A percentile compares a stretch with the other conserved stretches of the same genome.
These are phyloP conservation scores for Xiphydria camelus DNA, from an alignment of 2,888 invertebrate genomes.

Conservation along the genomic window DNA sequence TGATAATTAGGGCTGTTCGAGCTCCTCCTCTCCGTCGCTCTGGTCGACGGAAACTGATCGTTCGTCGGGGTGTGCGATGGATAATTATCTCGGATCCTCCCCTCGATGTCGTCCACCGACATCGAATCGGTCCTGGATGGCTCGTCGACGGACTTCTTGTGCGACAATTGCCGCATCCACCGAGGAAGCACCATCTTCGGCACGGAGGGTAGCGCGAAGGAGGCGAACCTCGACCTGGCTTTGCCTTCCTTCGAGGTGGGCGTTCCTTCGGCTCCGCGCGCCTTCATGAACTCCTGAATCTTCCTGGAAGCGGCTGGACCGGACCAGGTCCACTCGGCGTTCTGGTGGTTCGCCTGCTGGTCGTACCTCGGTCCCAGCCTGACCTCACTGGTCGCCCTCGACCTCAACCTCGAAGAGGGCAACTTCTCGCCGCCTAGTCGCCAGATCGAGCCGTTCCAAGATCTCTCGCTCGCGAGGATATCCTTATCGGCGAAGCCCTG, in stretches of 20 bases:
- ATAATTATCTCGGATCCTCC: slow-evolving; percentile 24
- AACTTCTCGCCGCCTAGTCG: slow-evolving; percentile 60
- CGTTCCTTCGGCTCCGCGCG: slow-evolving; percentile 25
- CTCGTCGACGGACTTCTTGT: slow-evolving; percentile 25
- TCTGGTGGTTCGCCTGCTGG: slow-evolving; percentile 43
- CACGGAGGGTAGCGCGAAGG: slow-evolving; percentile 41
- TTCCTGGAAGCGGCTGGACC: slow-evolving; percentile 67
- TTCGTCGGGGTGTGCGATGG: slow-evolving; percentile 18
- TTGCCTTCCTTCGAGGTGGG: slow-evolving; percentile 25
- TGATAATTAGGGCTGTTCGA: slow-evolving; percentile 55
- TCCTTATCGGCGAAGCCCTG: slow-evolving; percentile 75
- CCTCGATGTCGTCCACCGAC: slow-evolving; percentile 34
- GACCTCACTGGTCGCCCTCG: slow-evolving; percentile 67
- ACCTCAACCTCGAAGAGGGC: slow-evolving; percentile 56
- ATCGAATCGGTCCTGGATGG: slow-evolving; percentile 22
- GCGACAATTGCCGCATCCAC: slow-evolving; percentile 41
- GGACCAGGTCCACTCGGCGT: slow-evolving; percentile 69
- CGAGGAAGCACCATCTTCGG: slow-evolving; percentile 40
- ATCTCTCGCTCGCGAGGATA: slow-evolving; percentile 71
- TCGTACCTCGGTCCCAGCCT: slow-evolving; percentile 50
- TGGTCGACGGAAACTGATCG: slow-evolving; percentile 6
- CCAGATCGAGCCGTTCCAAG: slow-evolving; percentile 59
- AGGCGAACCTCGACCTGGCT: slow-evolving; percentile 42
- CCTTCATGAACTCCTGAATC: slow-evolving; percentile 60
- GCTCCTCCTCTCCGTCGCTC: slow-evolving; percentile 50